Evolutionary conservation across 2,113 vertebrate species (phyloP), one percentile per base, ranked within the genome.

Genomic region (Phycodurus eques): DNA sequence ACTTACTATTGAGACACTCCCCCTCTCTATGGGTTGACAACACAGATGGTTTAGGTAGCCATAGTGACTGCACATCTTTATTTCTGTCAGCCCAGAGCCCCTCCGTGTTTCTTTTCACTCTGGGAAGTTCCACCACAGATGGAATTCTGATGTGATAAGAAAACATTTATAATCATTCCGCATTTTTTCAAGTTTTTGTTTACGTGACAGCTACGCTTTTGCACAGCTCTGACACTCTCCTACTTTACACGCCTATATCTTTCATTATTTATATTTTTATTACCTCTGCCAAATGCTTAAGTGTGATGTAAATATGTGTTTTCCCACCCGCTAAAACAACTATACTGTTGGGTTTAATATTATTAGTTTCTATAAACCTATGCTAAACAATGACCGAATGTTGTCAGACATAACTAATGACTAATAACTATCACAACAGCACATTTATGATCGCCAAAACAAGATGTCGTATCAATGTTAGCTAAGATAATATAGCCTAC

Each of bases 1-100:
- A 86, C 85, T 82, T 81, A 85, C 85, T 86, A 73, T 76, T 74
- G 86, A 83, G 80, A 77, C 76, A 65, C 80, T 70, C 84, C 80
- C 68, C 80, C 73, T 74, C 79, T 85, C 85, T 56, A 3, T 8
- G 73, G 73, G 76, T 72, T 72, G 75, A 65, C 73, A 67, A 69
- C 86, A 83, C 83, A 88, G 90, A 90, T 90, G 88, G 89, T 84
- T 80, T 33, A 67, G 73, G 86, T 87, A 54, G 73, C 69, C 80
- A 85, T 85, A 75, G 85, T 51, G 70, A 88, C 82, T 66, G 47
- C 74, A 0, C 8, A 27, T 65, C 73, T 71, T 81, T 79, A 67
- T 82, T 80, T 80, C 71, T 71, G 74, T 70, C 79, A 68, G 73
- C 42, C 46, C 67, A 66, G 68, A 68, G 51, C 8, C 74, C 65